Percentiles rank a stretch among this genome's conserved stretches.
phyloP scores from a whole-genome alignment of 2,888 invertebrate species.

The Drosophila cracens region DNA sequence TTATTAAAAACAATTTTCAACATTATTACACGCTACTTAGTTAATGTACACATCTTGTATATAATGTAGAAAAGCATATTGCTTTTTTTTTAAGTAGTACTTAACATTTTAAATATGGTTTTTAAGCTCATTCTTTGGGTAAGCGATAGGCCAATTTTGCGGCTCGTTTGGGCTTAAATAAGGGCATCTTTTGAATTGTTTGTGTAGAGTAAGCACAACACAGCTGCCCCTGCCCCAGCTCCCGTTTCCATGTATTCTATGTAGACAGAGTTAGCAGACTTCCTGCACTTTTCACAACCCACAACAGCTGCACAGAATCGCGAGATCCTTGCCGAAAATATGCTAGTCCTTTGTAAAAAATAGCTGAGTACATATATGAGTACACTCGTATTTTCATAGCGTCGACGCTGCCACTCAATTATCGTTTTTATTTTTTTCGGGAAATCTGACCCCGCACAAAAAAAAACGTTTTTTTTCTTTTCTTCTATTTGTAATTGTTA shows the following conservation, averaged over 20 bases:
- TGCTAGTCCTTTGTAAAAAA: constrained; percentile 44
- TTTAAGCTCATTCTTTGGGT: constrained; percentile 41
- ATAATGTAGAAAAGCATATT: neutral
- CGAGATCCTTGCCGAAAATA: constrained; percentile 46
- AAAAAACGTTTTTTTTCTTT: constrained; percentile 46
- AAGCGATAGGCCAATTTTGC: constrained; percentile 42
- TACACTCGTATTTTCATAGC: constrained; percentile 67
- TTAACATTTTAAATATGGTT: constrained; percentile 15
- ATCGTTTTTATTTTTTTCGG: constrained; percentile 56
- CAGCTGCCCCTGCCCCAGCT: constrained; percentile 19
- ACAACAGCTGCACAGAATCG: constrained; percentile 57
- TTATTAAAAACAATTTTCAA: neutral
- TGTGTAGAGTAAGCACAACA: constrained; percentile 34
- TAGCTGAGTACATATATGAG: constrained; percentile 34
- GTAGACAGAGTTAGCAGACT: constrained; percentile 24
- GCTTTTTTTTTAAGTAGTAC: constrained; percentile 6
- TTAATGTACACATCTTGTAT: neutral
- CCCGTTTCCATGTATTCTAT: neutral
- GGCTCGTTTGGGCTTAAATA: constrained; percentile 35
- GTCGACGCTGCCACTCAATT: constrained; percentile 68
- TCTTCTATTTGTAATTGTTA: constrained; percentile 71
- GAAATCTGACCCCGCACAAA: constrained; percentile 67
- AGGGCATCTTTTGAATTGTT: constrained; percentile 31
- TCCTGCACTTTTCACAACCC: constrained; percentile 52
- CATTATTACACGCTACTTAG: constrained; percentile 2